phyloP scores from a whole-genome alignment of 2,113 vertebrate genomes.

The Amphiprion ocellaris region DNA sequence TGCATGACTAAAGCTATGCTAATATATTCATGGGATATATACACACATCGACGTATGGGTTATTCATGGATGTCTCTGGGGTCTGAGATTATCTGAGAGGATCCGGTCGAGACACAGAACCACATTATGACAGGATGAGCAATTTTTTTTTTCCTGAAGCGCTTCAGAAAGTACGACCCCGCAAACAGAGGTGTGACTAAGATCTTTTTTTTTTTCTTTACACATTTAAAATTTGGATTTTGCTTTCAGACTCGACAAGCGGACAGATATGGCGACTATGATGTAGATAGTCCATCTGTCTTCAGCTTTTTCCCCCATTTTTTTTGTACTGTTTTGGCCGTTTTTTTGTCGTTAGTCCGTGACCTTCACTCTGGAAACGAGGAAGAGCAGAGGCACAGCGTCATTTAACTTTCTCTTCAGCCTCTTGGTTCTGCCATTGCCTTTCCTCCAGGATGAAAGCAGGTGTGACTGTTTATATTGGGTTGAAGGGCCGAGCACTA shows the following conservation, averaged over 20 bases:
- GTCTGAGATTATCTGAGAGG: slow-evolving; percentile 51
- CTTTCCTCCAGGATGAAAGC: slow-evolving; percentile 65
- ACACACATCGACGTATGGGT: slow-evolving; percentile 76
- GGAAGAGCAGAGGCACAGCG: slow-evolving; percentile 38
- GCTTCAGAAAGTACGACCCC: slow-evolving; percentile 52
- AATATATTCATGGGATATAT: slow-evolving; percentile 80
- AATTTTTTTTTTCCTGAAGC: slow-evolving; percentile 26
- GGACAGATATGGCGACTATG: slow-evolving; percentile 10
- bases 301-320: neutral
- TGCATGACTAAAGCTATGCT: slow-evolving; percentile 84
- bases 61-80: slow-evolving; percentile 57
- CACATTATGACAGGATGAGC: slow-evolving; percentile 47
- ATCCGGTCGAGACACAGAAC: slow-evolving; percentile 68
- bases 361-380: slow-evolving; percentile 34
- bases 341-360: slow-evolving; percentile 22
- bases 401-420: slow-evolving; percentile 20
- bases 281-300: slow-evolving; percentile 24
- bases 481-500: slow-evolving; percentile 36
- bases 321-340: slow-evolving; percentile 7
- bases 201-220: slow-evolving; percentile 43
- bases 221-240: slow-evolving; percentile 45
- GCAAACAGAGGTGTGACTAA: slow-evolving; percentile 36
- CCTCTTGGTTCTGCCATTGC: slow-evolving; percentile 26
- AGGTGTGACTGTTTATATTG: slow-evolving; percentile 52
- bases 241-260: slow-evolving; percentile 47